Conservation (phyloP, 1,140 invertebrate species). For the Carcinoscorpius rotundicauda region DNA sequence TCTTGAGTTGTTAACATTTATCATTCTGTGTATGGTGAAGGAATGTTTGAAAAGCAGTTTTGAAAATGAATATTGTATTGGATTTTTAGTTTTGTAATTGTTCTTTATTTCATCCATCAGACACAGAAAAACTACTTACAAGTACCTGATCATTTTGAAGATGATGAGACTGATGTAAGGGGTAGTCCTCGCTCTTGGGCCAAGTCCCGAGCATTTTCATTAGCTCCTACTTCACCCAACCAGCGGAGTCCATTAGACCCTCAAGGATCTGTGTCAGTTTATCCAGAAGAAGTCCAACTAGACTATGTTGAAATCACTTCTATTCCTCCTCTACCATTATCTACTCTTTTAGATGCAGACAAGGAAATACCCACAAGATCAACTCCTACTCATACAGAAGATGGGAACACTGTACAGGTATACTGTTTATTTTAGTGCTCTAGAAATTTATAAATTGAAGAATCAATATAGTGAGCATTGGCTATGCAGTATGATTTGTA, state of each 20-base stretch:
- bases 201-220: conserved; percentile 66
- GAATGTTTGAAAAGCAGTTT: conserved; percentile 10
- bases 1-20: neutral
- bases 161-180: conserved; percentile 13
- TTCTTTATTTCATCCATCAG: no score
- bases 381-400: conserved; percentile 13
- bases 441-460: no score
- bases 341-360: conserved; percentile 88
- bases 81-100: no score
- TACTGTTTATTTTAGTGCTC: conserved; percentile 6
- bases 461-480: neutral
- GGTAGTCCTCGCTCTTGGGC: conserved; percentile 45
- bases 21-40: conserved; percentile 3
- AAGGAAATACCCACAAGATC: conserved; percentile 49
- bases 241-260: conserved; percentile 42
- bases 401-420: conserved; percentile 16
- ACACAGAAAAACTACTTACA: conserved; percentile 13
- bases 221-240: conserved; percentile 25
- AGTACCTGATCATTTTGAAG: conserved; percentile 11
- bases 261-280: conserved; percentile 39
- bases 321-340: conserved; percentile 90
- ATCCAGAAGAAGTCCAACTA: conserved; percentile 68
- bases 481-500: neutral
- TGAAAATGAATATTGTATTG: conserved; percentile 2
- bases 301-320: conserved; percentile 95